Evolutionary conservation across 2,113 vertebrate genomes (phyloP).

Genomic region (Gnathonemus longibarbis): DNA sequence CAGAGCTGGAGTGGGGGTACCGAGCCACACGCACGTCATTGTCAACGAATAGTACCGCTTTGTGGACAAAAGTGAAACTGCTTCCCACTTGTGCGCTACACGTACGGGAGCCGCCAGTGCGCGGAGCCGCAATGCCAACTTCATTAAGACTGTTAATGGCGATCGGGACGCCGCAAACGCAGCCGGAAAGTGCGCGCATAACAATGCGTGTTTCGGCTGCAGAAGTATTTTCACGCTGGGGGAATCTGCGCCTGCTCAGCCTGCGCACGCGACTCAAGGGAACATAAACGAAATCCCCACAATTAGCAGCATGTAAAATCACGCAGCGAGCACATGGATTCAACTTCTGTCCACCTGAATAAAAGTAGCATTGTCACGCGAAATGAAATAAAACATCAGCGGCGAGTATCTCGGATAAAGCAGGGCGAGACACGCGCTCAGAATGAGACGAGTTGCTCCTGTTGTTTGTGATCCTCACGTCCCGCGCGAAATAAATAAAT

Average conservation of each 20-base stretch:
- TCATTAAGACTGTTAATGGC: neutral
- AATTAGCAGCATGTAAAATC: neutral
- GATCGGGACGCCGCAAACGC: neutral
- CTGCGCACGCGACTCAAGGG: neutral
- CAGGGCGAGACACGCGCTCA: neutral
- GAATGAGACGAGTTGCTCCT: neutral
- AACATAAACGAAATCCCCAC: neutral
- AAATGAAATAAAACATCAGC: neutral
- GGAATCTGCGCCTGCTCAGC: neutral
- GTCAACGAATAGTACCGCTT: constrained; percentile 56
- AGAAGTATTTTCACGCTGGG: neutral
- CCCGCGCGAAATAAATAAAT: neutral
- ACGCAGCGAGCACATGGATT: constrained; percentile 2
- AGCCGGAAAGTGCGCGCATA: neutral
- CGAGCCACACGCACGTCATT: constrained; percentile 9
- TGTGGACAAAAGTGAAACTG: constrained; percentile 49
- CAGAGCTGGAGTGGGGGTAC: constrained; percentile 4
- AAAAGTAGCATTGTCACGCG: constrained; percentile 1
- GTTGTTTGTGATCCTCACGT: neutral
- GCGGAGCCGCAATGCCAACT: neutral
- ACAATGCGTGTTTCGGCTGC: neutral
- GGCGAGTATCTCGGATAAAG: neutral
- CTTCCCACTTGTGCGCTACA: constrained; percentile 24
- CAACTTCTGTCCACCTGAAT: neutral
- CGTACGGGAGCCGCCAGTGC: neutral